Conservation (phyloP, 2,113 vertebrate genomes). For the Mellivora capensis region DNA sequence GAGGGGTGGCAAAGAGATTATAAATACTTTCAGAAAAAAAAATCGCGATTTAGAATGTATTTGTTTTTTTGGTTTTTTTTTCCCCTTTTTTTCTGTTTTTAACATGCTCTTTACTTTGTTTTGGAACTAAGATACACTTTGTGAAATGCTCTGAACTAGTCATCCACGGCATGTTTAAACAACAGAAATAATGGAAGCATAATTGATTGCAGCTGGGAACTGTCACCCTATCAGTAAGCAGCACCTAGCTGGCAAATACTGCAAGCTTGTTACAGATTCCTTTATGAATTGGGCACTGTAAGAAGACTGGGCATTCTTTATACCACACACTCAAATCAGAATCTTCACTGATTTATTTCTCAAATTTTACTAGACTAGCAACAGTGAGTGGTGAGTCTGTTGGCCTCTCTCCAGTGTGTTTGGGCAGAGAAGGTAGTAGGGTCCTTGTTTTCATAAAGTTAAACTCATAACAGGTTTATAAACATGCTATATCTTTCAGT, state of each 20-base stretch:
- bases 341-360: constrained; percentile 78
- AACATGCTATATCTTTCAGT: constrained; percentile 37
- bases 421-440: constrained; percentile 64
- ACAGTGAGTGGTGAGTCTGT: constrained; percentile 77
- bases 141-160: constrained; percentile 45
- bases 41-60: not conserved
- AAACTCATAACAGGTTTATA: constrained; percentile 73
- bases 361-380: constrained; percentile 80
- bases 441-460: constrained; percentile 44
- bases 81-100: not conserved
- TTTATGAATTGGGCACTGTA: constrained; percentile 55
- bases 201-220: constrained; percentile 61
- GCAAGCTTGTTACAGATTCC: constrained; percentile 2
- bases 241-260: constrained; percentile 54
- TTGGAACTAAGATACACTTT: constrained; percentile 66
- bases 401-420: constrained; percentile 73
- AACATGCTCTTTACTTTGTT: constrained; percentile 67
- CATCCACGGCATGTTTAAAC: constrained; percentile 25
- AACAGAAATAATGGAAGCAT: constrained; percentile 57
- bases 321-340: constrained; percentile 77
- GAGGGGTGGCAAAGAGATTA: not conserved
- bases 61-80: too few relatives aligned
- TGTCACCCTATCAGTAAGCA: constrained; percentile 18
- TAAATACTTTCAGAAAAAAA: not conserved
- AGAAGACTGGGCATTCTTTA: constrained; percentile 77